A percentile compares a stretch with the other conserved stretches of the same genome.
phyloP scores from a whole-genome alignment of 1,140 invertebrate species.

The Trichonephila clavata region DNA sequence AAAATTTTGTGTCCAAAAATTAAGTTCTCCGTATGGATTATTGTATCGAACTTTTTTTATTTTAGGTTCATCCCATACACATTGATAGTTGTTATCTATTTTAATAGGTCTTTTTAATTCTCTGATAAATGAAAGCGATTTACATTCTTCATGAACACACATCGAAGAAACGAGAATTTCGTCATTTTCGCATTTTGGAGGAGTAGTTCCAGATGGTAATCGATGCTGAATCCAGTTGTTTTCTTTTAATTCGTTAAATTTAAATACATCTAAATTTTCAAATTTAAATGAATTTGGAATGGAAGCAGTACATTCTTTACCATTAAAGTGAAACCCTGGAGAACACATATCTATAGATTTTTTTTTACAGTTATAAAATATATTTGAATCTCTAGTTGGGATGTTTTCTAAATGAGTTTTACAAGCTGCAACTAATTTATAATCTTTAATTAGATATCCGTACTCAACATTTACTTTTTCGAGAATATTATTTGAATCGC shows the following conservation, averaged over 20 bases:
- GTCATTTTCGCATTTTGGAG: not conserved
- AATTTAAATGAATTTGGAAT: not conserved
- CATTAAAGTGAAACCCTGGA: not conserved
- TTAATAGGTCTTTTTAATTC: slow-evolving; percentile 46
- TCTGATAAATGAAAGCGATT: not conserved
- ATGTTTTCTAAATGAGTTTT: not conserved
- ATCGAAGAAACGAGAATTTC: not conserved
- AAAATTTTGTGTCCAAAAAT: slow-evolving; percentile 27
- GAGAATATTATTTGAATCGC: not conserved
- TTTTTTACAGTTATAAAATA: not conserved
- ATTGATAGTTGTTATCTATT: slow-evolving; percentile 5
- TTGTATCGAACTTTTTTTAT: slow-evolving; percentile 10
- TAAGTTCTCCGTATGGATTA: not conserved
- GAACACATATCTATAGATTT: not conserved
- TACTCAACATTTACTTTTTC: not conserved
- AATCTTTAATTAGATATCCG: not conserved
- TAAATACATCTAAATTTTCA: slow-evolving; percentile 15
- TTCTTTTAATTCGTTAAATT: not conserved
- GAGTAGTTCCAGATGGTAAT: too few relatives aligned
- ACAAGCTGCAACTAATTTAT: not conserved
- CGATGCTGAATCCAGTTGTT: slow-evolving; percentile 32
- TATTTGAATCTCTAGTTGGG: slow-evolving; percentile 11
- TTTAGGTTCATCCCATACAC: not conserved
- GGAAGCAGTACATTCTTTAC: not conserved
- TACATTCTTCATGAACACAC: slow-evolving; percentile 1